Base-by-base conservation (phyloP, 2,113 vertebrate species). In the Zosterops borbonicus region DNA sequence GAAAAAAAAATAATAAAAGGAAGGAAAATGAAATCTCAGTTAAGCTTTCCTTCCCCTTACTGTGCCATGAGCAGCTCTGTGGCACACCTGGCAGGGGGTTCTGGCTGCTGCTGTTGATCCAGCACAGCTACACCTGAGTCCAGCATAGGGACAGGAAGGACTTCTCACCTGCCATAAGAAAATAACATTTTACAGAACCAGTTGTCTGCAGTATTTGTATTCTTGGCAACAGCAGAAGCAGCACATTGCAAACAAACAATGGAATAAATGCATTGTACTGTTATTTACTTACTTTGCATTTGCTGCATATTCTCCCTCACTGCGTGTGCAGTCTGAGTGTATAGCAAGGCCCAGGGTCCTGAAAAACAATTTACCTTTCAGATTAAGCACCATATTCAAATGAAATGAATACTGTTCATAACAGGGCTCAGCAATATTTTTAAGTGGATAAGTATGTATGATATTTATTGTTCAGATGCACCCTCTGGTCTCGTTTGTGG, bases 261-360 rank as follows among this genome's bases (percentile, higher is more conserved):
- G 71, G 59, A 94, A 85, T 85, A 92, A 76, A 63, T 80, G 67
- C 70, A 39, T 39, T 5, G 2, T 68, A 41, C 31, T 73, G 28
- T 76, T 83, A 85, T 52, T 91, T 87, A 87, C 65, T 76, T 92
- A 62, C 35, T 92, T 87, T 76, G 42, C 75, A 76, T 91, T 94
- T 94, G 59, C 63, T 92, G 4, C 62, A 80, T 53, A 65, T 89
- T 94, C 58, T 91, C 12, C 22, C 53, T 87, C 42, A 21, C 67
- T 74, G 50, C 0, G 0, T 78, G 59, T 68, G 33, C 56, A 83
- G 59, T 35, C 59, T 59, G 76, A 86, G 60, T 23, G 29, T 41
- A 69, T 5, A 89, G 77, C 65, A 67, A 89, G 37, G 78, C 87
- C 87, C 80, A 59, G 83, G 60, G 37, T 31, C 44, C 92, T 68